Evolutionary conservation across 2,888 invertebrate species (phyloP).

Genomic region (Ceraclea dissimilis): DNA sequence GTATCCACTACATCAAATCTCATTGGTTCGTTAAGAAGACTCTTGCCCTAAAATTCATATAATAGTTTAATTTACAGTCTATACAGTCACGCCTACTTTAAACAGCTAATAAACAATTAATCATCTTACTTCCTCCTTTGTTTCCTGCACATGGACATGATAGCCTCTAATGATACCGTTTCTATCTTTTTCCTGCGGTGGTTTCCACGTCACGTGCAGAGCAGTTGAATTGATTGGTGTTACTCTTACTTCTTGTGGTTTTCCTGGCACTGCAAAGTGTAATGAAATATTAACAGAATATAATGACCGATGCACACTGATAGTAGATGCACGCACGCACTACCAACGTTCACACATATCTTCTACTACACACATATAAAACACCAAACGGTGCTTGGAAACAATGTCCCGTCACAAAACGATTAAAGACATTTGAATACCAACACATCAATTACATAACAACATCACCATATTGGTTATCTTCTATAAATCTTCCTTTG

Average conservation of each 20-base stretch:
- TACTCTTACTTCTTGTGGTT: slow-evolving; percentile 88
- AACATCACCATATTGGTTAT: slow-evolving; percentile 1
- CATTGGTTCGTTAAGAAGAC: slow-evolving; percentile 79
- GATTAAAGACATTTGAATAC: slow-evolving; percentile 56
- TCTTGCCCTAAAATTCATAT: slow-evolving; percentile 51
- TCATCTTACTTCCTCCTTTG: slow-evolving; percentile 65
- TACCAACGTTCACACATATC: slow-evolving; percentile 12
- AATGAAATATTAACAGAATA: neutral
- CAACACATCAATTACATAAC: slow-evolving; percentile 46
- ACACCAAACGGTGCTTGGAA: slow-evolving; percentile 10
- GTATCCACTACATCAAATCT: slow-evolving; percentile 80
- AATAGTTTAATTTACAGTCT: neutral
- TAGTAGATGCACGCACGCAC: slow-evolving; percentile 9
- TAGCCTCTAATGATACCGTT: slow-evolving; percentile 96
- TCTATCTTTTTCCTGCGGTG: slow-evolving; percentile 82
- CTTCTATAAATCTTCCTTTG: no score
- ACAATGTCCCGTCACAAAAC: slow-evolving; percentile 18
- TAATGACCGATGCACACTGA: neutral
- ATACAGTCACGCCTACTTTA: no score
- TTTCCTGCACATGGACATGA: slow-evolving; percentile 91
- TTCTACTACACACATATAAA: slow-evolving; percentile 13
- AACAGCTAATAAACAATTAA: neutral
- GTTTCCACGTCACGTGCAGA: slow-evolving; percentile 90
- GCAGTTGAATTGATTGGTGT: slow-evolving; percentile 92
- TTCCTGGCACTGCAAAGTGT: slow-evolving; percentile 83